Conservation (phyloP, 2,113 vertebrate genomes). For the Murina feae region DNA sequence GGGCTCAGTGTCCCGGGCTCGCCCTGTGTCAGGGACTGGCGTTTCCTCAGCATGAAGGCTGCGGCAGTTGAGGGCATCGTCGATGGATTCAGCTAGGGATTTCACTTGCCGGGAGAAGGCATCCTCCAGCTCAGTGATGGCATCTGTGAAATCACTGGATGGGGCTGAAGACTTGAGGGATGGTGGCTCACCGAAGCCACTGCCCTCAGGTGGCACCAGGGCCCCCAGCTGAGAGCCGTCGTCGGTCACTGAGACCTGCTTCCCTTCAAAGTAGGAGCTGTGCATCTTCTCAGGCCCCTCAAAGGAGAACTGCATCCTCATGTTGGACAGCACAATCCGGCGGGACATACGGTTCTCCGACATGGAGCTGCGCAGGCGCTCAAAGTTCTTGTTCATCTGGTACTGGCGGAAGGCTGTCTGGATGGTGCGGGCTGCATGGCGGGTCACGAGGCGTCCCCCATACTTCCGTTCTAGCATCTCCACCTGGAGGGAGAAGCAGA, state of each 20-base stretch:
- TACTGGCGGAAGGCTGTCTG: conserved; percentile 98
- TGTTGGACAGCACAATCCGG: conserved; percentile 97
- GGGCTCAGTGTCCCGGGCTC: conserved; percentile 84
- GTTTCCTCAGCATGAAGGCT: conserved; percentile 91
- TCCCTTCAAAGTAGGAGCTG: conserved; percentile 97
- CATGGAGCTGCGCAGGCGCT: conserved; percentile 97
- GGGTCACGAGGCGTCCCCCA: conserved; percentile 97
- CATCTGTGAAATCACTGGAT: conserved; percentile 90
- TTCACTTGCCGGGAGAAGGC: conserved; percentile 97
- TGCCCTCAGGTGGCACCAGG: conserved; percentile 86
- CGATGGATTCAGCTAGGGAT: conserved; percentile 96
- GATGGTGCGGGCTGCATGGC: conserved; percentile 97
- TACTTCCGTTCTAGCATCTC: conserved; percentile 99
- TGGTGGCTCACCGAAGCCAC: conserved; percentile 83
- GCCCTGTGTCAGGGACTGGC: conserved; percentile 76
- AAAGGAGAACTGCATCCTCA: conserved; percentile 99
- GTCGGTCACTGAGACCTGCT: conserved; percentile 92
- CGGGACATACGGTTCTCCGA: conserved; percentile 98
- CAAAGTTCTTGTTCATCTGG: conserved; percentile 99
- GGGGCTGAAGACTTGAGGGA: conserved; percentile 86
- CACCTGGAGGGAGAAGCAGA: conserved; percentile 82
- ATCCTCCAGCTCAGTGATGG: conserved; percentile 96
- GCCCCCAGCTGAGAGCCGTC: conserved; percentile 87
- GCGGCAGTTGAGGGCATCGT: conserved; percentile 95
- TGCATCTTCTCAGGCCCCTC: conserved; percentile 98